Conservation (phyloP, 2,797 vertebrate species). For the Coreius guichenoti region DNA sequence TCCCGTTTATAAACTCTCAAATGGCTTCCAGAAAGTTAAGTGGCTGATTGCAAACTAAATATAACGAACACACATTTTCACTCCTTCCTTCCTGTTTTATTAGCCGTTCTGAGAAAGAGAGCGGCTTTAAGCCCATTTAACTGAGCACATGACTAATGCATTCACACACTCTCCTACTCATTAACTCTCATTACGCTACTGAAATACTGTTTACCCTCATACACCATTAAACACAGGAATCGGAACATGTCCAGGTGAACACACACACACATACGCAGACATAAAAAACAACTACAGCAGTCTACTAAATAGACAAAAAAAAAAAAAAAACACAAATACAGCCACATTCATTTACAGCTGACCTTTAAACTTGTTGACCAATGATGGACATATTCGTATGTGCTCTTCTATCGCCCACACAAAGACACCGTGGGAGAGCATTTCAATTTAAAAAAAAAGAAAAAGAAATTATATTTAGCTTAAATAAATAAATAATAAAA, state of each 20-base stretch:
- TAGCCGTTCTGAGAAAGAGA: slow-evolving; percentile 12
- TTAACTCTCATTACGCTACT: slow-evolving; percentile 51
- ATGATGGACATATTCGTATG: neutral
- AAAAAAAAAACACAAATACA: slow-evolving; percentile 26
- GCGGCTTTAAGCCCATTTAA: slow-evolving; percentile 52
- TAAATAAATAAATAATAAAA: neutral
- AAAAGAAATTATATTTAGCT: neutral
- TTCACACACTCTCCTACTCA: slow-evolving; percentile 55
- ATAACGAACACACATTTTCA: neutral
- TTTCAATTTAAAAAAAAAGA: neutral
- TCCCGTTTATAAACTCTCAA: slow-evolving; percentile 34
- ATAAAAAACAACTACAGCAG: slow-evolving; percentile 8
- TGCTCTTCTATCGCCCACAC: neutral
- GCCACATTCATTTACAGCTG: neutral
- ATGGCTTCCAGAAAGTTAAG: slow-evolving; percentile 39
- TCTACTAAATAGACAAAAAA: slow-evolving; percentile 29
- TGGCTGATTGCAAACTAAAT: slow-evolving; percentile 41
- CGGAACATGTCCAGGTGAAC: slow-evolving; percentile 49
- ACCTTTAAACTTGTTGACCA: neutral
- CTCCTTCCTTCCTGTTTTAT: slow-evolving; percentile 2
- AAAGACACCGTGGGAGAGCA: neutral
- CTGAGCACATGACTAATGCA: slow-evolving; percentile 46
- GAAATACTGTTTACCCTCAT: slow-evolving; percentile 46
- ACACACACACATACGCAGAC: slow-evolving; percentile 6
- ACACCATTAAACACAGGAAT: slow-evolving; percentile 40